phyloP scores from a whole-genome alignment of 2,888 invertebrate genomes.

The Xylocampa areola region DNA sequence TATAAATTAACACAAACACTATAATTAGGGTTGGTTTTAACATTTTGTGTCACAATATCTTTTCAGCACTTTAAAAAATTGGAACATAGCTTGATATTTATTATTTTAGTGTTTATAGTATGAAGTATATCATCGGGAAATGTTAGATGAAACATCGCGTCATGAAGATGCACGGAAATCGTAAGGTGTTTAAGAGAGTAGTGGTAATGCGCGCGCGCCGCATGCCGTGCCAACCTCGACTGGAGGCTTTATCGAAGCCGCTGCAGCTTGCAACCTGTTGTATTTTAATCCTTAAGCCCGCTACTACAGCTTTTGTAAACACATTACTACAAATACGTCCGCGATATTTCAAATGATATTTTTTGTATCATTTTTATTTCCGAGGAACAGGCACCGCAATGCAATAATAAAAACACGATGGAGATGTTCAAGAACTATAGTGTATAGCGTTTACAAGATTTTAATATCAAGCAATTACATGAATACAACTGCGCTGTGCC shows the following conservation, averaged over 20 bases:
- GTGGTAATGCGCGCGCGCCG: slow-evolving; percentile 81
- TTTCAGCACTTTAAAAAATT: slow-evolving; percentile 43
- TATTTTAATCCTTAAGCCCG: slow-evolving; percentile 81
- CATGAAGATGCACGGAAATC: slow-evolving; percentile 47
- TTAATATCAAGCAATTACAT: slow-evolving; percentile 17
- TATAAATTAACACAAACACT: slow-evolving; percentile 69
- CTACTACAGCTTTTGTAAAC: slow-evolving; percentile 79
- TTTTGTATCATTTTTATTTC: slow-evolving; percentile 30
- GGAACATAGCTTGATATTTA: slow-evolving; percentile 44
- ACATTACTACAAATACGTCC: slow-evolving; percentile 69
- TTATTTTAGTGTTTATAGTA: slow-evolving; percentile 9
- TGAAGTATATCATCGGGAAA: slow-evolving; percentile 26
- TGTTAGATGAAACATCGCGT: slow-evolving; percentile 56
- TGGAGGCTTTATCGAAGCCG: slow-evolving; percentile 83
- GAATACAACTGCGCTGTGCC: background rate
- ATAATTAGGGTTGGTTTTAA: slow-evolving; percentile 64
- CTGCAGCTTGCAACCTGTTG: slow-evolving; percentile 84
- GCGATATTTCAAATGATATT: slow-evolving; percentile 47
- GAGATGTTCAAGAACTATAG: slow-evolving; percentile 28
- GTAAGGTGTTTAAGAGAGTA: slow-evolving; percentile 54
- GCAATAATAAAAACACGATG: slow-evolving; percentile 23
- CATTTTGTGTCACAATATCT: slow-evolving; percentile 71
- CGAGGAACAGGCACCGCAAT: slow-evolving; percentile 37
- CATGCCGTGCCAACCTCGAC: slow-evolving; percentile 81
- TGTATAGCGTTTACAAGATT: slow-evolving; percentile 15